Base-by-base conservation (phyloP, 2,113 vertebrate species). In the Muscicapa adusta region DNA sequence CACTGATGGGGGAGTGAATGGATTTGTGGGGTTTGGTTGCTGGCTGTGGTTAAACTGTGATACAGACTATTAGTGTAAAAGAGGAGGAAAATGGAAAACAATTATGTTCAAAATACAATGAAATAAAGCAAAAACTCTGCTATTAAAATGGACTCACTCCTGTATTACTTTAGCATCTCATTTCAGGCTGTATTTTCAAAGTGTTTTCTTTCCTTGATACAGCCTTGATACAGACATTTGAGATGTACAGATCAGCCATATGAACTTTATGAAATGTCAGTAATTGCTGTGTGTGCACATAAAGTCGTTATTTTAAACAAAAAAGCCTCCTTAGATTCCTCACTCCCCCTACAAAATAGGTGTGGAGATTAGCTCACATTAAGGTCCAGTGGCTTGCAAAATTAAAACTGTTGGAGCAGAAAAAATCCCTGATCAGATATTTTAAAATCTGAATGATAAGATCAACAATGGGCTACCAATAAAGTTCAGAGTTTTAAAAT, bases 351-450 rank as follows among this genome's bases (percentile, higher is more conserved):
- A 61, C 42, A 75, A 93, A 91, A 95, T 61, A 94, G 62, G 65
- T 82, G 42, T 90, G 84, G 82, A 95, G 40, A 95, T 96, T 97
- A 93, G 66, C 83, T 96, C 89, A 91, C 94, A 97, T 96, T 93
- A 96, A 93, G 94, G 96, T 94, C 96, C 97, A 97, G 83, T 96
- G 96, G 94, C 80, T 94, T 97, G 95, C 94, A 97, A 97, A 97
- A 97, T 96, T 97, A 95, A 97, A 97, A 92, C 81, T 73, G 73
- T 34, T 92, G 89, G 67, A 96, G 95, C 91, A 94, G 73, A 96
- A 96, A 97, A 96, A 93, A 89, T 84, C 94, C 42, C 83, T 93
- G 90, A 97, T 97, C 96, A 95, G 94, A 84, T 95, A 89, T 86
- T 93, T 83, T 79, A 84, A 95, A 94, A 96, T 85, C 78, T 61